phyloP scores from a whole-genome alignment of 1,140 invertebrate species.

The Oncopeltus fasciatus region DNA sequence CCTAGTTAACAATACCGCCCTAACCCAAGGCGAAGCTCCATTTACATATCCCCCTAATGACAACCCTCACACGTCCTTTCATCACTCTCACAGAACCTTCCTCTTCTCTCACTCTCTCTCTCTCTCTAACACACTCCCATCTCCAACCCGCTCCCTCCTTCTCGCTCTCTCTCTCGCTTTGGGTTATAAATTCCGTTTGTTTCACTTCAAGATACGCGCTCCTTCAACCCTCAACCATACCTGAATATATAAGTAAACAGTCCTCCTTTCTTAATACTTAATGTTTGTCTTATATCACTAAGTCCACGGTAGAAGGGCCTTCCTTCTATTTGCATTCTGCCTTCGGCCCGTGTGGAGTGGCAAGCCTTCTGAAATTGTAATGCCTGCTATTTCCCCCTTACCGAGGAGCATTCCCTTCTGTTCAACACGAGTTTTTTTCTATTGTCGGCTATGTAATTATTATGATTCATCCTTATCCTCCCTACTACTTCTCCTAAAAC shows the following conservation, averaged over 20 bases:
- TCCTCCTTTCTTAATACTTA: not conserved
- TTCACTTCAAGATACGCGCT: not conserved
- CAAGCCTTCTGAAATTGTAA: not conserved
- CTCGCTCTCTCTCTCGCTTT: not conserved
- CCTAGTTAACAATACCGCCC: constrained; percentile 4
- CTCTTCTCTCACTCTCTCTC: not conserved
- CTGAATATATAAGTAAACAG: not conserved
- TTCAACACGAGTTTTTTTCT: too few species aligned
- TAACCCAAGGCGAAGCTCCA: not conserved
- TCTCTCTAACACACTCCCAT: not conserved
- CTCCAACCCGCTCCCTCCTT: not conserved
- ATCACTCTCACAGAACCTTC: not conserved
- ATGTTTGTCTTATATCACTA: not conserved
- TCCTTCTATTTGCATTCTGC: not conserved
- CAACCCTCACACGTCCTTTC: not conserved
- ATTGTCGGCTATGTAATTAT: too few species aligned
- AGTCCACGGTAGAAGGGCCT: not conserved
- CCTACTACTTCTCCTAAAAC: too few species aligned
- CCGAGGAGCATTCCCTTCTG: too few species aligned
- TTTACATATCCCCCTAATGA: constrained; percentile 6
- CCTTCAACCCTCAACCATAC: not conserved
- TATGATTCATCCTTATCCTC: too few species aligned
- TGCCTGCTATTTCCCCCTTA: not conserved
- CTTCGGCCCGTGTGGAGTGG: not conserved
- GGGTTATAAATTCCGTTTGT: constrained; percentile 2